Evolutionary conservation across 2,113 vertebrate species (phyloP), one percentile per base, ranked within the genome.

Genomic region (Urocynchramus pylzowi): DNA sequence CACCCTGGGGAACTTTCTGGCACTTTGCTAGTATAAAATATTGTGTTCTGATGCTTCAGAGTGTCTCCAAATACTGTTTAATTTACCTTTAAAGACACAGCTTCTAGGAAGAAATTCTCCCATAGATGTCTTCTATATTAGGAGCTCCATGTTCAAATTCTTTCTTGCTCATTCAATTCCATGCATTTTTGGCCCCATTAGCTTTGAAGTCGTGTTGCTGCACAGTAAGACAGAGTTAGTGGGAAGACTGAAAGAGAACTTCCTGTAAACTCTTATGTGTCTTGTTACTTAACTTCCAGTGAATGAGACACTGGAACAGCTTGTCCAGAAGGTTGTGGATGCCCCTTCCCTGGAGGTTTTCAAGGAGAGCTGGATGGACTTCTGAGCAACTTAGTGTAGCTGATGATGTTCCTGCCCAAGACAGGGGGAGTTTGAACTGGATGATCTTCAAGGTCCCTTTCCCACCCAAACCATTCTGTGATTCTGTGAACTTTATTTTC

Each of bases 391-490:
- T 15, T 54, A 8, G 8, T 31, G 21, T 49, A 27, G 10, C 8
- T 53, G n/a, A 60, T 27, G 20, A 30, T 69, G 26, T 14, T n/a
- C 21, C 17, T 90, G 18, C 10, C 21, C 4, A 31, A 6, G 7
- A 11, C 11, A 35, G 16, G 3, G 10, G 16, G 11, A 2, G 2
- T 26, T 70, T 3, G 1, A 47, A 17, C 20, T 30, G 9, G 7
- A 12, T 35, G 9, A 37, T 49, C 14, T 49, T 54, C 47, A 49
- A 39, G 7, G 12, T 69, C 8, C 8, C 12, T 27, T 54, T 83
- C 41, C 30, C 18, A 54, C 12, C 5, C 17, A 54, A 69, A 76
- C 8, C 1, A 11, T 37, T 76, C 26, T 64, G 27, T 33, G 22
- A 69, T 39, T 39, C 15, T 74, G 24, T 52, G 30, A 35, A 13